phyloP scores from a whole-genome alignment of 2,113 vertebrate genomes.

The Gnathonemus echidnorhynchus region DNA sequence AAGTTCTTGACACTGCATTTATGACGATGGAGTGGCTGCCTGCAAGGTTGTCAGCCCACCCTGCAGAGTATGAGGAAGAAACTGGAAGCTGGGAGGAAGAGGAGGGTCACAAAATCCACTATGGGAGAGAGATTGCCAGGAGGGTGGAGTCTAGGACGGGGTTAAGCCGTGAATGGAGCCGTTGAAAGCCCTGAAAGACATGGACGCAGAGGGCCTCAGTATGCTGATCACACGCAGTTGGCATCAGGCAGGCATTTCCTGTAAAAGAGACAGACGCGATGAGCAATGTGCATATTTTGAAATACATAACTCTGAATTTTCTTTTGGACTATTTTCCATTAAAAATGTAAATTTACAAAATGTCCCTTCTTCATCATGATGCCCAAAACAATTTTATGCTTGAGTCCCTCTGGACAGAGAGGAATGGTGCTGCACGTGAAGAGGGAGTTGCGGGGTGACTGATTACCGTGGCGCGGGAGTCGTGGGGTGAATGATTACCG shows the following conservation, averaged over 20 bases:
- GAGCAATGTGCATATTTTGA: constrained; percentile 42
- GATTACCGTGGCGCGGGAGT: constrained; percentile 42
- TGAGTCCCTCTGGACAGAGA: constrained; percentile 51
- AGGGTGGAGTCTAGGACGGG: neutral
- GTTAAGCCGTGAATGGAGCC: neutral
- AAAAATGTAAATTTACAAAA: constrained; percentile 65
- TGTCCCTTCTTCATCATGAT: constrained; percentile 48
- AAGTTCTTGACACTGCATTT: constrained; percentile 22
- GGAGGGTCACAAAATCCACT: neutral
- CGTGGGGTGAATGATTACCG: constrained; percentile 52
- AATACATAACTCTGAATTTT: constrained; percentile 55
- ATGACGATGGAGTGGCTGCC: neutral
- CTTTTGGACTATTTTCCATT: constrained; percentile 61
- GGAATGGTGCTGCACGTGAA: constrained; percentile 29
- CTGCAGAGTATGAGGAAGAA: neutral
- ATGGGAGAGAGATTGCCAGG: neutral
- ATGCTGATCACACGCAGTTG: neutral
- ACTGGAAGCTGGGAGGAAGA: neutral
- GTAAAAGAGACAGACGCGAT: neutral
- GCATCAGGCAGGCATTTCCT: constrained; percentile 2
- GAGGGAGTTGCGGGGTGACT: constrained; percentile 39
- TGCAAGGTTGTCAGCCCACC: neutral
- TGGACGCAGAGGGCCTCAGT: neutral
- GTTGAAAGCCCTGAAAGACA: neutral
- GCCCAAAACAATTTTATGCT: constrained; percentile 72